A percentile compares a stretch with the other conserved stretches of the same genome.
phyloP scores from a whole-genome alignment of 1,140 invertebrate species.

The Anadara kagoshimensis region DNA sequence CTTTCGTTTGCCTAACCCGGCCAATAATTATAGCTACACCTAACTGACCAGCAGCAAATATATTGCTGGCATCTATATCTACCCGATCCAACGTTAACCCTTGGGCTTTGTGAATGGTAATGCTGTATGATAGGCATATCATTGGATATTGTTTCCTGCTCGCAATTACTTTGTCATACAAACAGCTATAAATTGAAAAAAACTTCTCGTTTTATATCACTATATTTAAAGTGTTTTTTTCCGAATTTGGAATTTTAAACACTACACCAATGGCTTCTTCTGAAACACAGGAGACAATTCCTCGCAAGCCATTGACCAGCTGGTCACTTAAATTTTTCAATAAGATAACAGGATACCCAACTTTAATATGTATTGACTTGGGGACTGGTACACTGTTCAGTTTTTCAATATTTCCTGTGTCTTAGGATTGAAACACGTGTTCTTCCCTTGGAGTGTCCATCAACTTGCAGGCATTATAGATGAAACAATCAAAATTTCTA shows the following conservation, averaged over 20 bases:
- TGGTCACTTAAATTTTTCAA: too few relatives aligned
- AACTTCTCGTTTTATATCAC: background rate
- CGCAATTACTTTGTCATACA: slow-evolving; percentile 9
- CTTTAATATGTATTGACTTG: slow-evolving; percentile 13
- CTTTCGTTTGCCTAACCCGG: slow-evolving; percentile 9
- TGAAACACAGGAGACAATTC: too few relatives aligned
- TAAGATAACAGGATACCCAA: too few relatives aligned
- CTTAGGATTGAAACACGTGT: background rate
- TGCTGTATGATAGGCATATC: slow-evolving; percentile 24
- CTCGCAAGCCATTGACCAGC: too few relatives aligned
- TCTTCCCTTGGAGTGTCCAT: background rate
- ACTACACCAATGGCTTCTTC: too few relatives aligned
- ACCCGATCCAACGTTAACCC: slow-evolving; percentile 25
- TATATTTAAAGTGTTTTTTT: too few relatives aligned
- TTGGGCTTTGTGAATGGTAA: slow-evolving; percentile 43
- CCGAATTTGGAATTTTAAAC: too few relatives aligned
- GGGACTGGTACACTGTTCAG: slow-evolving; percentile 7
- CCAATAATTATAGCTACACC: slow-evolving; percentile 39
- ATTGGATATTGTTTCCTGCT: slow-evolving; percentile 20
- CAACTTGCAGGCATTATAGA: slow-evolving; percentile 16
- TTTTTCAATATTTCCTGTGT: slow-evolving; percentile 9
- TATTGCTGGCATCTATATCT: slow-evolving; percentile 25
- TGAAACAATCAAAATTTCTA: slow-evolving; percentile 15
- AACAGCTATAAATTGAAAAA: slow-evolving; percentile 14
- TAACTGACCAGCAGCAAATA: slow-evolving; percentile 32